Conservation (phyloP, 1,140 invertebrate genomes). For the Drosophila hydei region DNA sequence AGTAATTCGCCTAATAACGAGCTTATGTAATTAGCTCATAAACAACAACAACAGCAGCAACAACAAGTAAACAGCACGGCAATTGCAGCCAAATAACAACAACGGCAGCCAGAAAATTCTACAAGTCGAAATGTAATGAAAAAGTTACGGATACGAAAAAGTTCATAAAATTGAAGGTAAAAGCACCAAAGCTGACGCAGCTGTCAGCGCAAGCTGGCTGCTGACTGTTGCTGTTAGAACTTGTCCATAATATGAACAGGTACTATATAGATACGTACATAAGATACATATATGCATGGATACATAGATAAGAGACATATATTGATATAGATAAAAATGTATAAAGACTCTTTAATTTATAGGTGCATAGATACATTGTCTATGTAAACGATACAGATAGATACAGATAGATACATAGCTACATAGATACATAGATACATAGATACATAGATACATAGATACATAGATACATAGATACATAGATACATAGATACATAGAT, state of each 20-base stretch:
- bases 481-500: background rate
- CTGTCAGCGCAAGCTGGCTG: slow-evolving; percentile 54
- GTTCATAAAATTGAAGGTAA: slow-evolving; percentile 78
- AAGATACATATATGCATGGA: background rate
- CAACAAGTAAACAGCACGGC: slow-evolving; percentile 32
- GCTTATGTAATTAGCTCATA: slow-evolving; percentile 82
- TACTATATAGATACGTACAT: background rate
- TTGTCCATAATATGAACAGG: slow-evolving; percentile 23
- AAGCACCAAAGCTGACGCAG: slow-evolving; percentile 61
- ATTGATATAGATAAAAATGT: background rate
- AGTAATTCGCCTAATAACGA: slow-evolving; percentile 83
- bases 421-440: background rate
- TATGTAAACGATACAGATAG: background rate
- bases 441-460: no score
- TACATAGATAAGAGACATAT: background rate
- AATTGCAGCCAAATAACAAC: slow-evolving; percentile 59
- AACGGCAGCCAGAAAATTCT: slow-evolving; percentile 53
- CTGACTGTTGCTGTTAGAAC: slow-evolving; percentile 1
- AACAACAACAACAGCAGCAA: slow-evolving; percentile 68
- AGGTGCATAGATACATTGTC: background rate
- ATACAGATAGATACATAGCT: background rate
- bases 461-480: background rate
- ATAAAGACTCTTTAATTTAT: no score
- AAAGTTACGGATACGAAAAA: slow-evolving; percentile 75
- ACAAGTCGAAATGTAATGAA: slow-evolving; percentile 81